Base-by-base conservation (phyloP, 1,140 invertebrate genomes). In the Samia ricini region DNA sequence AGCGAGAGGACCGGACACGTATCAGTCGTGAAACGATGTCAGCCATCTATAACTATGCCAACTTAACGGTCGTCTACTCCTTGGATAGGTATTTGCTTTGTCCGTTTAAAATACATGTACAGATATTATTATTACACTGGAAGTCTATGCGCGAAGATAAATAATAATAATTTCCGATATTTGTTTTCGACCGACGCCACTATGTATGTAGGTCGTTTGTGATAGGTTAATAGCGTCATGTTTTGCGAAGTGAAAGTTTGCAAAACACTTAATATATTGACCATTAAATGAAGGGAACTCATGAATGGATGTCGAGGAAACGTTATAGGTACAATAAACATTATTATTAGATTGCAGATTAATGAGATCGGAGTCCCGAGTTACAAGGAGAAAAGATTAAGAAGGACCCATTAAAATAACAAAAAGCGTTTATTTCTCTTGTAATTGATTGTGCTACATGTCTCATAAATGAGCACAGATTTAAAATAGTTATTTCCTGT, bases 61-160 rank as follows among this genome's bases (percentile, higher is more conserved):
- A 81, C 68, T 69, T 83, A 83, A 83, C 81, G 81, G 80, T 83
- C 58, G 55, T 54, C 63, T 62, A 67, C 60, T 71, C 72, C 72
- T 75, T 70, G 63, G 62, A 67, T 73, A 74, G 22, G 57, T 66
- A 61, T 77, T 79, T 74, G 71, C 70, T 74, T 76, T 77, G 71
- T 72, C 61, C 61, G 61, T 72, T 72, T 63, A 68, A 72, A 68
- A 61, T 55, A 55, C 26, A 5, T 50, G 57, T 24, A 57, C 56
- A 42, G 33, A 57, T 57, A 36, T n/a, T n/a, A n/a, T n/a, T 19
- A 56, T 29, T 57, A 42, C 56, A 63, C 52, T 59, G 26, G 55
- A 59, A 58, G 56, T 58, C 56, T 54, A 42, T 26, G 36, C 24
- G 42, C 20, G 60, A 62, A 63, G 52, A 63, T 58, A 55, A 26